A percentile compares a stretch with the other conserved stretches of the same genome.
These are phyloP conservation scores for Ecdyonurus torrentis DNA, from an alignment of 2,888 invertebrate species.

Conservation along the genomic window DNA sequence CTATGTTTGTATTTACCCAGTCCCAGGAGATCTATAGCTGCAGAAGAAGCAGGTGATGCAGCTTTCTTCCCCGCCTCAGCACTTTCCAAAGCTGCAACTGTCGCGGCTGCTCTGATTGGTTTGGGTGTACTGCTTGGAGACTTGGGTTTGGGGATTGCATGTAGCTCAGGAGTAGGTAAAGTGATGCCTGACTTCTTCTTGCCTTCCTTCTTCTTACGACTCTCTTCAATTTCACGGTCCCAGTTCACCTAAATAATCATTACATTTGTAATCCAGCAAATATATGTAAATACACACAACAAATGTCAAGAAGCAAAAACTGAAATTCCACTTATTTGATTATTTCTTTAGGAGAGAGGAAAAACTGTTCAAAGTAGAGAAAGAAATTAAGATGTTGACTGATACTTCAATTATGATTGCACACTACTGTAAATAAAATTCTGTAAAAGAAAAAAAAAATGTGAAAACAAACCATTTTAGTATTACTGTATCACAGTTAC, in stretches of 20 bases:
- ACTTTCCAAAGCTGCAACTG: constrained; percentile 1
- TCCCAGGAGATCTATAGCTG: constrained; percentile 33
- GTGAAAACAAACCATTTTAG: neutral
- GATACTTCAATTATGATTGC: constrained; percentile 12
- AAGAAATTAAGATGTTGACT: neutral
- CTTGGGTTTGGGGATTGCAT: constrained; percentile 13
- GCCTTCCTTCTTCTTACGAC: constrained; percentile 63
- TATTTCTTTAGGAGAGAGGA: neutral
- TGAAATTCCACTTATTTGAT: too few relatives aligned
- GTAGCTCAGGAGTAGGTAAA: neutral
- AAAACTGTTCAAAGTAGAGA: neutral
- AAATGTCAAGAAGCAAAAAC: too few relatives aligned
- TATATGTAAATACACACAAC: too few relatives aligned
- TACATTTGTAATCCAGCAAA: neutral
- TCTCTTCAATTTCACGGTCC: constrained; percentile 80
- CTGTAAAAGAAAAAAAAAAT: constrained; percentile 1
- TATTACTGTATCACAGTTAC: constrained; percentile 30
- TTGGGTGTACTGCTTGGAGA: constrained; percentile 13
- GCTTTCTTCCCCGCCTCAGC: constrained; percentile 13
- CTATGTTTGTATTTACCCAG: constrained; percentile 24
- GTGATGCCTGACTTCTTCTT: constrained; percentile 25
- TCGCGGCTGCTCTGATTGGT: constrained; percentile 8
- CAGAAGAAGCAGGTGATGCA: constrained; percentile 22
- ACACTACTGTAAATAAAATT: constrained; percentile 1
- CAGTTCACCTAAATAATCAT: constrained; percentile 31